Evolutionary conservation across 2,888 invertebrate genomes (phyloP).

Genomic region (Trissonchulus latispiculum): DNA sequence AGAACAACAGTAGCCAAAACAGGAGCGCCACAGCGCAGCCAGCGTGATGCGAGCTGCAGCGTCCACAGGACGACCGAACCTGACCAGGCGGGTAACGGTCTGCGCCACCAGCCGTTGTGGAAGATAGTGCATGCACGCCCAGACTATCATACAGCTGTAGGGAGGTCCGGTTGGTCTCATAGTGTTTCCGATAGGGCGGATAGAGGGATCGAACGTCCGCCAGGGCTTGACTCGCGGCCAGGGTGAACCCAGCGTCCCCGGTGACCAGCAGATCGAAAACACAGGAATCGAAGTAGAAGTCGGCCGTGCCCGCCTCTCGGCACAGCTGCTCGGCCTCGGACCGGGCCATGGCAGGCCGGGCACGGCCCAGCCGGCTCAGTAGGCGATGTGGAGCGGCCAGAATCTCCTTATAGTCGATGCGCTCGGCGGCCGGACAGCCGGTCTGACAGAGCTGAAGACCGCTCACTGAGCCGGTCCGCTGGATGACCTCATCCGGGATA

Average conservation of each 20-base stretch:
- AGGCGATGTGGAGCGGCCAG: conserved; percentile 33
- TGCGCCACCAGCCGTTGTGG: no score
- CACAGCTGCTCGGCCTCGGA: conserved; percentile 44
- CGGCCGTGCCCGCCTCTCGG: conserved; percentile 46
- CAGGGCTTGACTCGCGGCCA: conserved; percentile 28
- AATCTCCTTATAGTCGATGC: conserved; percentile 46
- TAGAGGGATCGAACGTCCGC: conserved; percentile 29
- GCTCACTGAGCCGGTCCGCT: conserved; percentile 28
- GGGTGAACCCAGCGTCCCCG: conserved; percentile 31
- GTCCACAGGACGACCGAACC: no score
- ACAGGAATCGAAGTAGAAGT: conserved; percentile 54
- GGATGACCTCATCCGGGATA: conserved; percentile 49
- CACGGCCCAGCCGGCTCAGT: conserved; percentile 24
- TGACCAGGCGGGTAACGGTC: no score
- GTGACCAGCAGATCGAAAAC: conserved; percentile 54
- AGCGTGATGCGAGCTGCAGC: no score
- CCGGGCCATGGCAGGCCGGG: conserved; percentile 33
- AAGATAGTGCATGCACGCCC: neutral
- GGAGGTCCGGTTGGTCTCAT: conserved; percentile 23
- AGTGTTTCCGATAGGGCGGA: conserved; percentile 24
- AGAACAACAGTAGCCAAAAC: no score
- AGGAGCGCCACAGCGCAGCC: no score
- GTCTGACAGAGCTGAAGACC: conserved; percentile 48
- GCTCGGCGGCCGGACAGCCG: conserved; percentile 50
- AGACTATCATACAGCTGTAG: conserved; percentile 19